A percentile compares a stretch with the other conserved stretches of the same genome.
Conservation (phyloP, 2,888 invertebrate species). For the Brachypalpus laphriformis region DNA sequence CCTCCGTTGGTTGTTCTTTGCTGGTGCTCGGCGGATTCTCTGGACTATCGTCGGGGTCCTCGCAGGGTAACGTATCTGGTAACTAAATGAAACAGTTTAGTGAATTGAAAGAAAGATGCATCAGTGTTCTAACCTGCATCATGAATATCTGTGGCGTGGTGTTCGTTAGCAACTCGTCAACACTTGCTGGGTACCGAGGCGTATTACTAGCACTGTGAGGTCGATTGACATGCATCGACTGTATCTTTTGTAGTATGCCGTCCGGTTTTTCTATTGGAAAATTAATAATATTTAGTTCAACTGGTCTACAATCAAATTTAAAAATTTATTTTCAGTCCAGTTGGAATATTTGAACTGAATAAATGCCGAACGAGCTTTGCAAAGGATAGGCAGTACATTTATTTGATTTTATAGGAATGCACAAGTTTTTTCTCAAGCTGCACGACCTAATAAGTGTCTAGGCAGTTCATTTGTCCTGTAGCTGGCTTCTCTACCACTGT, state of each 20-base stretch:
- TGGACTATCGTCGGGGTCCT: constrained; percentile 76
- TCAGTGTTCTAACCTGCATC: constrained; percentile 77
- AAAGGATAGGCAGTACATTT: neutral
- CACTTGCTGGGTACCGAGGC: constrained; percentile 78
- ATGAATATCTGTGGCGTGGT: constrained; percentile 79
- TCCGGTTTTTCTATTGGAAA: constrained; percentile 56
- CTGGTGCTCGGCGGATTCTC: constrained; percentile 51
- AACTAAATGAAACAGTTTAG: constrained; percentile 75
- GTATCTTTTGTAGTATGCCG: constrained; percentile 76
- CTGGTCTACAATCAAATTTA: neutral
- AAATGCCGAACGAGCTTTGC: neutral
- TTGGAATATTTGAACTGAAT: neutral
- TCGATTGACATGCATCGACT: constrained; percentile 76
- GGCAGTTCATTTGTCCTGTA: too few species aligned
- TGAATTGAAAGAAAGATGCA: too few species aligned
- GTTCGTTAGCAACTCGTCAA: constrained; percentile 78
- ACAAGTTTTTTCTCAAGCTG: too few species aligned
- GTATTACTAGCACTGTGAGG: constrained; percentile 66
- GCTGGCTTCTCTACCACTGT: too few species aligned
- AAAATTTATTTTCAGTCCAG: neutral
- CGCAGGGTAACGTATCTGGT: constrained; percentile 79
- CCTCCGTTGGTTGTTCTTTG: constrained; percentile 51
- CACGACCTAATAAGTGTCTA: too few species aligned
- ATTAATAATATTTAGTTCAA: neutral
- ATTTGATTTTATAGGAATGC: neutral